Evolutionary conservation across 2,888 invertebrate genomes (phyloP).

Genomic region (Teinopalpus imperialis): DNA sequence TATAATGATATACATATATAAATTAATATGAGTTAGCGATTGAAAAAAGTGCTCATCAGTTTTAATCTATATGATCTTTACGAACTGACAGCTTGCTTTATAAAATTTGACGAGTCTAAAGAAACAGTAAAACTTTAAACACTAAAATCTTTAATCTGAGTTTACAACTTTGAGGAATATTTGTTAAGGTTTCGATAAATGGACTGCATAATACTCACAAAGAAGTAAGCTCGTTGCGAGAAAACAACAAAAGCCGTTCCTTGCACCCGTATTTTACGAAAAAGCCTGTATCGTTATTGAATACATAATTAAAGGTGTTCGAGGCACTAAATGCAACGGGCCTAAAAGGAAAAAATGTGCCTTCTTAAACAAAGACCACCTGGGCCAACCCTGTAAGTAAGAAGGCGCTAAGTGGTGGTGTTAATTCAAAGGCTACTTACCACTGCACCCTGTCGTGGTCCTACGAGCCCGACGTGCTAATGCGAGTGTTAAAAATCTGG

Average conservation of each 20-base stretch:
- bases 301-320: slow-evolving; percentile 29
- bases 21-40: too few species aligned
- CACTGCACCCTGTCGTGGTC: slow-evolving; percentile 43
- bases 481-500: slow-evolving; percentile 55
- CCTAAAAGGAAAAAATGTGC: slow-evolving; percentile 27
- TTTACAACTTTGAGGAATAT: too few species aligned
- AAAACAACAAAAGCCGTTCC: too few species aligned
- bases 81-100: too few species aligned
- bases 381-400: slow-evolving; percentile 58
- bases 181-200: too few species aligned
- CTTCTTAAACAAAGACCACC: slow-evolving; percentile 76
- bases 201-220: too few species aligned
- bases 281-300: slow-evolving; percentile 1
- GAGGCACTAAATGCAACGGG: slow-evolving; percentile 31
- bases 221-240: not conserved
- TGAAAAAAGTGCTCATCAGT: too few species aligned
- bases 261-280: not conserved
- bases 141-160: too few species aligned
- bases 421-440: slow-evolving; percentile 59
- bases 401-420: slow-evolving; percentile 70
- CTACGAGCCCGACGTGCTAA: slow-evolving; percentile 44
- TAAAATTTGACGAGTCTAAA: too few species aligned
- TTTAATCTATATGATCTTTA: too few species aligned
- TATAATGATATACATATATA: too few species aligned
- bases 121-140: too few species aligned